phyloP scores from a whole-genome alignment of 2,113 vertebrate species.

The Nothocercus julius region DNA sequence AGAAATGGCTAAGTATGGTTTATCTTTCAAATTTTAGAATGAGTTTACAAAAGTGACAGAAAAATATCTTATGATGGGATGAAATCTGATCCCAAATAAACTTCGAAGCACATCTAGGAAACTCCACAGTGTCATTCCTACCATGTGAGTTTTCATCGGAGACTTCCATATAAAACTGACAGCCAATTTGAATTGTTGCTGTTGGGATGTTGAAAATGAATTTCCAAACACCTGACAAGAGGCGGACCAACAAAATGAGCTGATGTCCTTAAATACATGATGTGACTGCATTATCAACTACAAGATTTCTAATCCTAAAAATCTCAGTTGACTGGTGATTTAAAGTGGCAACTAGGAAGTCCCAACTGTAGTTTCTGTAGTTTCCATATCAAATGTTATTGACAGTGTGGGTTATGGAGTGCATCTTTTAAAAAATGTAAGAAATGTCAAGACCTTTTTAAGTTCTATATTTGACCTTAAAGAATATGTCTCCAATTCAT shows the following conservation, averaged over 20 bases:
- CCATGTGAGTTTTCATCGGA: not conserved
- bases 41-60: not conserved
- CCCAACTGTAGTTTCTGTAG: not conserved
- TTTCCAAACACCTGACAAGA: not conserved
- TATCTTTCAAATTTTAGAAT: not conserved
- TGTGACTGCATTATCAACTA: not conserved
- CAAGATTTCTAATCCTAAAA: not conserved
- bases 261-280: not conserved
- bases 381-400: not conserved
- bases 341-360: not conserved
- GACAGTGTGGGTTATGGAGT: not conserved
- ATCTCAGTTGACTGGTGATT: not conserved
- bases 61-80: not conserved
- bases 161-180: not conserved
- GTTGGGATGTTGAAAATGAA: not conserved
- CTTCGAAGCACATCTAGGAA: not conserved
- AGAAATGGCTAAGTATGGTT: not conserved
- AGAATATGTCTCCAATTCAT: constrained; percentile 79
- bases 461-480: constrained; percentile 79
- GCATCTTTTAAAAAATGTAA: constrained; percentile 38
- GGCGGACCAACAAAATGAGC: not conserved
- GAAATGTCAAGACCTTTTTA: constrained; percentile 78
- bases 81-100: not conserved
- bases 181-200: not conserved
- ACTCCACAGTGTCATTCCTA: not conserved